A percentile compares a stretch with the other conserved stretches of the same genome.
phyloP scores from a whole-genome alignment of 2,888 invertebrate species.

The Halictus ligatus region DNA sequence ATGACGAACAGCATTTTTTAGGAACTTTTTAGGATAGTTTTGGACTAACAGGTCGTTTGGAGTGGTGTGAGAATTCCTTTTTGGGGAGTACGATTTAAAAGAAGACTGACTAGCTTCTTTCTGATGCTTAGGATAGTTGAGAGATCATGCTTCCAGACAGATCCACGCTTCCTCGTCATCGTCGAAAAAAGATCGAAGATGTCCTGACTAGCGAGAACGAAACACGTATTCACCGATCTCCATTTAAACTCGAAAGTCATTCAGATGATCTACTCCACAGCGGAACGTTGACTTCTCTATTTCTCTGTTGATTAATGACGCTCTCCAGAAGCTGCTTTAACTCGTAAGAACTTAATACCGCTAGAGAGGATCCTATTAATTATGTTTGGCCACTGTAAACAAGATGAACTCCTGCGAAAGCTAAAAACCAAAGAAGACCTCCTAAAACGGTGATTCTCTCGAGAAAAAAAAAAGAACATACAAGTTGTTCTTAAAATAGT shows the following conservation, averaged over 20 bases:
- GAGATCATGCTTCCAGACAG: background rate
- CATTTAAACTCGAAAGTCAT: background rate
- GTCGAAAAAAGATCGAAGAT: background rate
- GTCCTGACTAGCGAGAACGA: background rate
- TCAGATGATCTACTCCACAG: background rate
- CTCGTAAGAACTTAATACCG: background rate
- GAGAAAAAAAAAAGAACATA: background rate
- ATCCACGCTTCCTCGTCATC: background rate
- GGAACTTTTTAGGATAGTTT: background rate
- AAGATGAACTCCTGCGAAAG: background rate
- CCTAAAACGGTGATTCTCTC: background rate
- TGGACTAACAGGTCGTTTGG: background rate
- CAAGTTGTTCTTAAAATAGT: background rate
- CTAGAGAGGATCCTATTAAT: conserved; percentile 1
- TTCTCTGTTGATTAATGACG: conserved; percentile 5
- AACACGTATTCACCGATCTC: background rate
- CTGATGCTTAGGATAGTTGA: background rate
- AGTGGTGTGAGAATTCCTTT: background rate
- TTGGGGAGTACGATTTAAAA: background rate
- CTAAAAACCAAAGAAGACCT: background rate
- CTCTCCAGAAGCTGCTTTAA: background rate
- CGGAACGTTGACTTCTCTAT: conserved; percentile 13
- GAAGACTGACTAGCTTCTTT: background rate
- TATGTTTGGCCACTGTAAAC: background rate
- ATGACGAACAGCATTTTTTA: background rate